Evolutionary conservation across 2,888 invertebrate species (phyloP), one percentile per base, ranked within the genome.

Genomic region (Torymus aiolomorphi): DNA sequence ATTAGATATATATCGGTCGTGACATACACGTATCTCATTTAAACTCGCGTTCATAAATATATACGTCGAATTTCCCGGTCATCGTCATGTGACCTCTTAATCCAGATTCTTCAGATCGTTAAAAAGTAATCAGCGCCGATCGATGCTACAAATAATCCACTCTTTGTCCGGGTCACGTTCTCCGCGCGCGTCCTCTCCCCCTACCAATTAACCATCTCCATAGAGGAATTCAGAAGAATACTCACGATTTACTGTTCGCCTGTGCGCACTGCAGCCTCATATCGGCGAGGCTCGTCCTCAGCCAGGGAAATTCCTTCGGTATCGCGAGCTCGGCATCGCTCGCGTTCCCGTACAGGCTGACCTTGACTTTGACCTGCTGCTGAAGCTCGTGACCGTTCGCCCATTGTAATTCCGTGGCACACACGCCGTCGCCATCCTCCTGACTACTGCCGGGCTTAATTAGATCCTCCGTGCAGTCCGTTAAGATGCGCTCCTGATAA

Each of bases 381-480:
- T 67, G n/a, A n/a, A n/a, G 31, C 14, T 14, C 54, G n/a, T 13
- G 59, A 0, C 31, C 52, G n/a, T 42, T 42, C 8, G 63, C 49
- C 67, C 66, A 65, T 13, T 16, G 13, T 2, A 75, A n/a, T 54
- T 76, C 72, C 20, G 31, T 13, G 4, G 16, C 57, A 66, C 80
- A 80, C 18, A 72, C 78, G 14, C 10, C 31, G 13, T 42, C 65
- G 42, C 8, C 42, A 8, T 42, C 42, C 8, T 42, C 42, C 8
- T 42, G 42, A 8, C 42, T 10, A 8, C 42, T 10, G 42, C 42
- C 42, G 14, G 59, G n/a, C n/a, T 62, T 49, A 24, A 61, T 77
- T 31, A 16, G n/a, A 75, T 86, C 85, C 83, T 88, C 88, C 49
- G 81, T 78, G 83, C 90, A 90, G 82, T 88, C 88, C 80, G 86